Evolutionary conservation across 2,797 vertebrate genomes (phyloP).

Genomic region (Sebastolobus alascanus): DNA sequence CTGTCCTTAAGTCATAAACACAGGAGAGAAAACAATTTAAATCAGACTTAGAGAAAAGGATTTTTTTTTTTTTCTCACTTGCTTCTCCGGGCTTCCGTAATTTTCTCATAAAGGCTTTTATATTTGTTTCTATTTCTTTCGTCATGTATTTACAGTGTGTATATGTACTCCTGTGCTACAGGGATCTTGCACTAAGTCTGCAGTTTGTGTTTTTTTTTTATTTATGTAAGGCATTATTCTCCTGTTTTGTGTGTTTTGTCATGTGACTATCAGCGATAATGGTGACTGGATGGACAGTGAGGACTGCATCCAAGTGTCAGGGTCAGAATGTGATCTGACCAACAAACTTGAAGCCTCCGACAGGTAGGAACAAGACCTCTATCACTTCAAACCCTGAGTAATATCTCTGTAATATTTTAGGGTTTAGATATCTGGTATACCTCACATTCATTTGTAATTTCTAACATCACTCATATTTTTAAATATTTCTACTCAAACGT

Average conservation of each 20-base stretch:
- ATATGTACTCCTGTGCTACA: background rate
- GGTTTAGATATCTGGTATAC: background rate
- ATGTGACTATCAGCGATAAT: constrained; percentile 69
- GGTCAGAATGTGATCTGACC: constrained; percentile 90
- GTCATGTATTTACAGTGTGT: background rate
- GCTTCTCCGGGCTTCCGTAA: background rate
- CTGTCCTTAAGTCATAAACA: background rate
- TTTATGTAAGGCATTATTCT: background rate
- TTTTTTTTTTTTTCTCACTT: background rate
- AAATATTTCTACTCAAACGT: background rate
- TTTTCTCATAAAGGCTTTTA: background rate
- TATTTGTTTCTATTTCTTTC: background rate
- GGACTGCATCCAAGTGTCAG: constrained; percentile 76
- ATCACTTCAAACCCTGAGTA: background rate
- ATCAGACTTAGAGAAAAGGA: background rate
- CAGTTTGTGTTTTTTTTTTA: background rate
- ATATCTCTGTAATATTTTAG: background rate
- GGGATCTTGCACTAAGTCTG: background rate
- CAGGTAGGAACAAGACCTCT: constrained; percentile 37
- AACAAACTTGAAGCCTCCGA: constrained; percentile 55
- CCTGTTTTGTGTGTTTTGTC: background rate
- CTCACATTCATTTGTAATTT: background rate
- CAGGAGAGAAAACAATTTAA: background rate
- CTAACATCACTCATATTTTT: background rate
- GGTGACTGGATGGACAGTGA: constrained; percentile 64